Conservation (phyloP, 1,140 invertebrate species). For the Leptoteleia sp. region DNA sequence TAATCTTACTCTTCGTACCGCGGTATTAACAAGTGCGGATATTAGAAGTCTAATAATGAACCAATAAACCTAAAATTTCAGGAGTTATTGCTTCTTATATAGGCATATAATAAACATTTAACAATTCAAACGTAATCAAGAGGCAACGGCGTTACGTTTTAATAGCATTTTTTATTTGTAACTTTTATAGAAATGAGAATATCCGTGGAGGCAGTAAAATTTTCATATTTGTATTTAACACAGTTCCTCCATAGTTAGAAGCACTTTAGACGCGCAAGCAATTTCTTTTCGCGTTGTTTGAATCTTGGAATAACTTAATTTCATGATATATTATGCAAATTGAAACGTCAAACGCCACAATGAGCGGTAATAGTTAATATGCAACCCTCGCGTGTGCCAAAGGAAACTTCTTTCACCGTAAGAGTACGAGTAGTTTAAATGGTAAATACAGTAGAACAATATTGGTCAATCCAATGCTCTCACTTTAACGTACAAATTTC, state of each 20-base stretch:
- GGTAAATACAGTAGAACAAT: too few species aligned
- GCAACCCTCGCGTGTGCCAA: too few species aligned
- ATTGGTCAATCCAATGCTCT: too few species aligned
- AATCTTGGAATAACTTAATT: constrained; percentile 9
- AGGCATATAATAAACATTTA: constrained; percentile 46
- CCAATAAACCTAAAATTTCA: constrained; percentile 63
- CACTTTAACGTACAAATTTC: too few species aligned
- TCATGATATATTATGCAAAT: constrained; percentile 14
- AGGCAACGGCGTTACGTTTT: not conserved
- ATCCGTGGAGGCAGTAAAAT: too few species aligned
- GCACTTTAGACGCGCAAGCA: too few species aligned
- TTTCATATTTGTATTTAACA: too few species aligned
- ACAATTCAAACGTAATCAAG: constrained; percentile 25
- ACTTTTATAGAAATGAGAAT: too few species aligned
- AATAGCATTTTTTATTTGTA: constrained; percentile 16
- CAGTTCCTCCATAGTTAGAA: too few species aligned
- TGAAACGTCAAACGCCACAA: constrained; percentile 35
- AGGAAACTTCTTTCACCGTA: too few species aligned
- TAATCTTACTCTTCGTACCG: constrained; percentile 62
- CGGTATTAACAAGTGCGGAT: constrained; percentile 59
- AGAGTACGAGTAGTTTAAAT: too few species aligned
- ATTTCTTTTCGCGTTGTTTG: constrained; percentile 4
- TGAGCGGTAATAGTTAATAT: constrained; percentile 28
- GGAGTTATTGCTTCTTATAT: constrained; percentile 43
- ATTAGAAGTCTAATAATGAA: constrained; percentile 56